phyloP scores from a whole-genome alignment of 2,888 invertebrate species.

The Hypercompe scribonia region DNA sequence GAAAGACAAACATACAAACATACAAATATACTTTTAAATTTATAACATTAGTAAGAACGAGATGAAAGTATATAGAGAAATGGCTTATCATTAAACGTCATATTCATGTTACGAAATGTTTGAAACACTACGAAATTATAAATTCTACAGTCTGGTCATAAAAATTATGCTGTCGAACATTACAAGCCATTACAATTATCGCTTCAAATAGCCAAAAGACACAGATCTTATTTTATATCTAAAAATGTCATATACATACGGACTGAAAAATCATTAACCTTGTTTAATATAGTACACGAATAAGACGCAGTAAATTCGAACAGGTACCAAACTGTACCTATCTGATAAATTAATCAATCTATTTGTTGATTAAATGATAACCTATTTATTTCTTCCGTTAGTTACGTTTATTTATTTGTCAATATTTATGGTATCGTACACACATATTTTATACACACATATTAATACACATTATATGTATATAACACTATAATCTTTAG shows the following conservation, averaged over 20 bases:
- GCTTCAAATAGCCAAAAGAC: background rate
- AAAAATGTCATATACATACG: background rate
- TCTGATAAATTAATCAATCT: conserved; percentile 7
- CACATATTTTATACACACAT: no score
- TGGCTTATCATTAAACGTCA: no score
- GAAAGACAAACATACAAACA: no score
- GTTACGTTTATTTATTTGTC: conserved; percentile 8
- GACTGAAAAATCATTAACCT: background rate
- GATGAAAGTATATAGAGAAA: no score
- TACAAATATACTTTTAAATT: no score
- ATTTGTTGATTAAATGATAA: conserved; percentile 9
- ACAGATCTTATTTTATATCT: background rate
- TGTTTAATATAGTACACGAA: background rate
- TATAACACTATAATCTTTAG: conserved; percentile 4
- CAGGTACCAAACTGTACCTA: background rate
- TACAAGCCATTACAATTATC: background rate
- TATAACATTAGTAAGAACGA: no score
- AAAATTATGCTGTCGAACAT: background rate
- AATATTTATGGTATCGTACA: conserved; percentile 1
- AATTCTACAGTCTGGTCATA: background rate
- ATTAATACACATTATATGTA: background rate
- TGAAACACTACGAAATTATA: background rate
- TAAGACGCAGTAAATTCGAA: background rate
- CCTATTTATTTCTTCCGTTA: conserved; percentile 10
- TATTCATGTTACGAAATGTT: background rate